These are phyloP conservation scores for Anomalospiza imberbis DNA, from an alignment of 2,797 vertebrate species.

Conservation along the genomic window DNA sequence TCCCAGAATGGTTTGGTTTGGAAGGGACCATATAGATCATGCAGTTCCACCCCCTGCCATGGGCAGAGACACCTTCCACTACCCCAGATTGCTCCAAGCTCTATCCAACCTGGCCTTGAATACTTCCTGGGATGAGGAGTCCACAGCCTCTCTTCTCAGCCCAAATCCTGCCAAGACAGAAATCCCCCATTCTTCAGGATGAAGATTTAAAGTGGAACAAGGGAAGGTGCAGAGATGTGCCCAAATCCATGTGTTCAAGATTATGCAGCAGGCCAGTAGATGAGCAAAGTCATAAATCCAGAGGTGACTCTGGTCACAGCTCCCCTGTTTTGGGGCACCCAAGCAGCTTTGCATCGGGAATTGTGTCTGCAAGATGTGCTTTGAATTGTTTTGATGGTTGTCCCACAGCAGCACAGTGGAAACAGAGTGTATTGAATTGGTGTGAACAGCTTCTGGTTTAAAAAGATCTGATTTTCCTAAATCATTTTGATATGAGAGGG, in stretches of 20 bases:
- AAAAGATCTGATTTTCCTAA: not conserved
- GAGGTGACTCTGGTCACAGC: not conserved
- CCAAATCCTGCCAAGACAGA: not conserved
- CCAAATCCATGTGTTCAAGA: rapidly evolving
- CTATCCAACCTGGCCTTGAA: not conserved
- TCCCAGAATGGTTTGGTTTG: not conserved
- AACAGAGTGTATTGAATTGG: not conserved
- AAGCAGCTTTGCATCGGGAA: not conserved
- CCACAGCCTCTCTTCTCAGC: not conserved
- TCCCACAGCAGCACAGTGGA: not conserved
- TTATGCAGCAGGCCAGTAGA: not conserved
- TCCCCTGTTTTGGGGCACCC: not conserved
- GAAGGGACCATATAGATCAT: not conserved
- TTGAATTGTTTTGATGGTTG: not conserved
- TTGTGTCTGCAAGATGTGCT: rapidly evolving
- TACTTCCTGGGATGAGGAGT: not conserved
- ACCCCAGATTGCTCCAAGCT: rapidly evolving
- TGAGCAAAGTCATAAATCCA: not conserved
- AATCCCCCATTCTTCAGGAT: not conserved
- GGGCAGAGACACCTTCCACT: not conserved
- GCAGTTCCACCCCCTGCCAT: not conserved
- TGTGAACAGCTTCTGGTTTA: not conserved
- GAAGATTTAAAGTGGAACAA: not conserved
- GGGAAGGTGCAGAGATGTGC: not conserved
- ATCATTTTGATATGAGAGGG: not conserved